Conservation (phyloP, 1,140 invertebrate species). For the Maniola jurtina region DNA sequence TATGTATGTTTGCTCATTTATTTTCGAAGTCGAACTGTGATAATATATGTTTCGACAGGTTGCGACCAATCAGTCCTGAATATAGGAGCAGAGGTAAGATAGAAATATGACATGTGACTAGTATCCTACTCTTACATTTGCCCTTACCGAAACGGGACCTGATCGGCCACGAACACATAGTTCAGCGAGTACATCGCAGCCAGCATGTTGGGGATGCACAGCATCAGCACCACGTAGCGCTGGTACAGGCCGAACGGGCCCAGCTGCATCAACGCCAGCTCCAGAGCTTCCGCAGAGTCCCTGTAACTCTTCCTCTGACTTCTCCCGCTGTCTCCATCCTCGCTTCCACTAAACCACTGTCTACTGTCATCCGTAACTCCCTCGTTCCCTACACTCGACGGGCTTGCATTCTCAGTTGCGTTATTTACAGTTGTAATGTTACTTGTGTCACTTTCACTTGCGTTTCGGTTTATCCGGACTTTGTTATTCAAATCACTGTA, state of each 20-base stretch:
- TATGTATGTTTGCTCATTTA: too few species aligned
- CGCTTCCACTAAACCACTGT: background rate
- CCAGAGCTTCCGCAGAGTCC: slow-evolving; percentile 43
- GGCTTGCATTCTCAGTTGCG: background rate
- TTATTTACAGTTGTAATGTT: background rate
- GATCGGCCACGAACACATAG: slow-evolving; percentile 79
- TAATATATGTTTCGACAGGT: too few species aligned
- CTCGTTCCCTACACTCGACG: background rate
- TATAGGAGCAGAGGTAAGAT: too few species aligned
- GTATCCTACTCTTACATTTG: background rate
- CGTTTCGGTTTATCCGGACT: background rate
- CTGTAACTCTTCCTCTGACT: slow-evolving; percentile 1
- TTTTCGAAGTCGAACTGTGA: too few species aligned
- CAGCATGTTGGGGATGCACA: slow-evolving; percentile 77
- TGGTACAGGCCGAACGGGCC: slow-evolving; percentile 79
- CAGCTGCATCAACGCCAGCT: slow-evolving; percentile 49
- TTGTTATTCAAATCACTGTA: background rate
- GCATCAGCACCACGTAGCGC: slow-evolving; percentile 68
- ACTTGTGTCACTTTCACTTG: background rate
- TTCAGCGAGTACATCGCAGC: slow-evolving; percentile 77
- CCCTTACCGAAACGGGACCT: slow-evolving; percentile 77
- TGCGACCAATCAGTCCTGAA: too few species aligned
- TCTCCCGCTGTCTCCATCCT: slow-evolving; percentile 1
- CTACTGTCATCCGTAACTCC: background rate
- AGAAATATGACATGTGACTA: too few species aligned